These are phyloP conservation scores for Esox masquinongy DNA, from an alignment of 2,797 vertebrate genomes.

Conservation along the genomic window DNA sequence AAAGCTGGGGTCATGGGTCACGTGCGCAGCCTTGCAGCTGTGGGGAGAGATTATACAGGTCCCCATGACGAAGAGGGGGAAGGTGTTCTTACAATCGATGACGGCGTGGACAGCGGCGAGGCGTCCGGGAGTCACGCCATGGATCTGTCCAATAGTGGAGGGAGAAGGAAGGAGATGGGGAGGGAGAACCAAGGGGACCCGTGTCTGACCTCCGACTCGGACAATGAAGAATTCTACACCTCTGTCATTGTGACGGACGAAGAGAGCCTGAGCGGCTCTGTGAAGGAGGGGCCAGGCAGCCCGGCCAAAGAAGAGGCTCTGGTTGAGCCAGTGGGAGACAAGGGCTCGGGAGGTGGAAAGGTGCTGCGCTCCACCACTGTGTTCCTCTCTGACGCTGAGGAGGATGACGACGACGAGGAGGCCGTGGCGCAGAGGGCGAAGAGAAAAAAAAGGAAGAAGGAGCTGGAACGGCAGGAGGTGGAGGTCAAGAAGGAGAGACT, in stretches of 20 bases:
- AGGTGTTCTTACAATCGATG: conserved; percentile 73
- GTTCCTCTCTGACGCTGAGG: conserved; percentile 81
- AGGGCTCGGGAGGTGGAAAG: conserved; percentile 70
- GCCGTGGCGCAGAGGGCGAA: conserved; percentile 55
- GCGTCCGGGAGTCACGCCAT: conserved; percentile 69
- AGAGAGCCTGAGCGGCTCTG: conserved; percentile 73
- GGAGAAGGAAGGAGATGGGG: conserved; percentile 55
- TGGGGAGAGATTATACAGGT: conserved; percentile 31
- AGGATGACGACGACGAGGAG: conserved; percentile 79
- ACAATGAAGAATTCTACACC: conserved; percentile 77
- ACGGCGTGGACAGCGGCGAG: conserved; percentile 70
- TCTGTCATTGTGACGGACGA: conserved; percentile 79
- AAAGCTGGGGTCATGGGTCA: conserved; percentile 47
- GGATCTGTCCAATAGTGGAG: conserved; percentile 72
- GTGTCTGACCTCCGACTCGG: conserved; percentile 79
- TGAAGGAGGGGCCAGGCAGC: conserved; percentile 65
- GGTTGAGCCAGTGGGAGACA: conserved; percentile 59
- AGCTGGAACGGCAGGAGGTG: conserved; percentile 68
- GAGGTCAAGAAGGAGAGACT: conserved; percentile 73
- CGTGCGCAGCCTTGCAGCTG: conserved; percentile 17
- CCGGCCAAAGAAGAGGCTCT: conserved; percentile 66
- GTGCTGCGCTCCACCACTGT: conserved; percentile 81
- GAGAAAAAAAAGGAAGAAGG: conserved; percentile 69
- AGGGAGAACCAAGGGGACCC: conserved; percentile 67
- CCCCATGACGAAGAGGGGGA: conserved; percentile 71